phyloP scores from a whole-genome alignment of 92 coral and sea anemone genomes.

The Ricordea florida region DNA sequence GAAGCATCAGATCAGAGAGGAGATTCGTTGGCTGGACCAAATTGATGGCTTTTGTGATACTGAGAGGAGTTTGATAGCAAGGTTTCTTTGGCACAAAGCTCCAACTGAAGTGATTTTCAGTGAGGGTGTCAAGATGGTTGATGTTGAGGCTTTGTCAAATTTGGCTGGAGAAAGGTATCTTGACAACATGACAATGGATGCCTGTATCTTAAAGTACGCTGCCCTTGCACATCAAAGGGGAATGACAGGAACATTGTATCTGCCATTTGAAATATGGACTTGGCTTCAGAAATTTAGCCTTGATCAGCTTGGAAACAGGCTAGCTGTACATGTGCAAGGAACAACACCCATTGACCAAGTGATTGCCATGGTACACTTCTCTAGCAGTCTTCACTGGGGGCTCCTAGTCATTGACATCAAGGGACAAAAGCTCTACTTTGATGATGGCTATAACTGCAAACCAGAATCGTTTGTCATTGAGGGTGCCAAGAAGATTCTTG shows the following conservation, averaged over 20 bases:
- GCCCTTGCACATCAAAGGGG: not conserved
- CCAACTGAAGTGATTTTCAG: not conserved
- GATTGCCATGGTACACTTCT: not conserved
- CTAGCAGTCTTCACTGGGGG: constrained; percentile 11
- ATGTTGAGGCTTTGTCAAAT: constrained; percentile 12
- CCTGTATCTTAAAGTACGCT: constrained; percentile 5
- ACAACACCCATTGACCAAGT: not conserved
- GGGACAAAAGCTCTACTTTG: constrained; percentile 7
- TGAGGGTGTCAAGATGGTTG: constrained; percentile 13
- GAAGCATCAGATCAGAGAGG: too few relatives aligned
- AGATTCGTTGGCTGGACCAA: not conserved
- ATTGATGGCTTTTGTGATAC: not conserved
- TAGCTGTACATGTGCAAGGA: too few relatives aligned
- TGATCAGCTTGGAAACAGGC: too few relatives aligned
- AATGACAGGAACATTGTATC: not conserved
- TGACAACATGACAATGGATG: constrained; percentile 29
- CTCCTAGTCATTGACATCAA: not conserved
- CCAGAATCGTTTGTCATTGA: not conserved
- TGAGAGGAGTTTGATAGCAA: not conserved
- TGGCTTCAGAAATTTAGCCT: too few relatives aligned
- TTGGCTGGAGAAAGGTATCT: constrained; percentile 19
- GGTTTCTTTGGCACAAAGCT: not conserved
- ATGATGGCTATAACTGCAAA: constrained; percentile 8
- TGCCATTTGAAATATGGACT: constrained; percentile 30
- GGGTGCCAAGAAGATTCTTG: constrained; percentile 1